A percentile compares a stretch with the other conserved stretches of the same genome.
These are phyloP conservation scores for Antechinus stuartii DNA, from an alignment of 2,113 vertebrate genomes.

Conservation along the genomic window DNA sequence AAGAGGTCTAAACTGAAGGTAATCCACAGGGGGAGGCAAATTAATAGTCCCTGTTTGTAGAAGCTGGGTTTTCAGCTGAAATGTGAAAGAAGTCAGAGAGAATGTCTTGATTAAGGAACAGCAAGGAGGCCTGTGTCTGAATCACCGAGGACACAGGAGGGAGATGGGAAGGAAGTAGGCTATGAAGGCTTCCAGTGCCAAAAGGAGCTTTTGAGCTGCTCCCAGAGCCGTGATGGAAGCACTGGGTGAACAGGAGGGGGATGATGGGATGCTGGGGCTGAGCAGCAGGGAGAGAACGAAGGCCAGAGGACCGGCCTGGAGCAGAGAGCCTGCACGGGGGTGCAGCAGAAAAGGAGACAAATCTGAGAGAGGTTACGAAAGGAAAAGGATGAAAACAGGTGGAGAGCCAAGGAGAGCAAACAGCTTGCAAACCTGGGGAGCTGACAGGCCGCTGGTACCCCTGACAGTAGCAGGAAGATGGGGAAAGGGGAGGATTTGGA, in stretches of 20 bases:
- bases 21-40: no score
- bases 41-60: background rate
- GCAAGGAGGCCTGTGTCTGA: background rate
- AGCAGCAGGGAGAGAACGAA: background rate
- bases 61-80: background rate
- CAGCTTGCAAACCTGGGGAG: background rate
- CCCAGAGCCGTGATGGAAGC: background rate
- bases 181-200: background rate
- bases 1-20: background rate
- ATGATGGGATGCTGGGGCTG: background rate
- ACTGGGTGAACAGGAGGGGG: background rate
- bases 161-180: background rate
- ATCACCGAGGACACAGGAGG: background rate
- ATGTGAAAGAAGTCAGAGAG: background rate
- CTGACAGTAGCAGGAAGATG: background rate
- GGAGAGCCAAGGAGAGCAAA: background rate
- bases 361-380: background rate
- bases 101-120: background rate
- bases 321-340: background rate
- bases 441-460: background rate
- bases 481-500: background rate
- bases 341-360: background rate
- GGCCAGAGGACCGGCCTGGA: background rate
- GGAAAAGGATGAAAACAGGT: no score
- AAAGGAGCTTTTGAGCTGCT: background rate